Evolutionary conservation across 2,888 invertebrate species (phyloP).

Genomic region (Lottia gigantea): DNA sequence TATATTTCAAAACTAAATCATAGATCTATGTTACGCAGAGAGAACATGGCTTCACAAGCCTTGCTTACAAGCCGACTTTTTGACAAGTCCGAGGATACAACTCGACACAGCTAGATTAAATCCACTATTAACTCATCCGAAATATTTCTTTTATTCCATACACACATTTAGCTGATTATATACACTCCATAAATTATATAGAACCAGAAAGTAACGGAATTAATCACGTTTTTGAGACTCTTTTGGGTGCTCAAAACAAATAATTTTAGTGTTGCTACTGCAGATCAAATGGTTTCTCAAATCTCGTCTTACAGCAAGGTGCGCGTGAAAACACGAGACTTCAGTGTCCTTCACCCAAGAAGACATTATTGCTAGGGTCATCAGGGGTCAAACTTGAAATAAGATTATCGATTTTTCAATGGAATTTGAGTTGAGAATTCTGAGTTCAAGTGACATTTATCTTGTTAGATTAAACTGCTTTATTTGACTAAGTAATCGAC

Average conservation of each 20-base stretch:
- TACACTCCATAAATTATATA: neutral
- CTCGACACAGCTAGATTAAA: constrained; percentile 27
- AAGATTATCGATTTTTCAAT: too few relatives aligned
- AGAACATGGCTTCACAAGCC: constrained; percentile 5
- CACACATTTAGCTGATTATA: neutral
- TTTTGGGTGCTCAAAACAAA: constrained; percentile 25
- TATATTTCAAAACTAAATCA: constrained; percentile 2
- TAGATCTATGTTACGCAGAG: constrained; percentile 8
- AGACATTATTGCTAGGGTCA: constrained; percentile 20
- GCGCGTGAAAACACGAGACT: constrained; percentile 36
- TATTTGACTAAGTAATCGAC: too few relatives aligned
- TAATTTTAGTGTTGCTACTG: constrained; percentile 39
- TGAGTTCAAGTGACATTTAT: too few relatives aligned
- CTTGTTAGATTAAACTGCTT: too few relatives aligned
- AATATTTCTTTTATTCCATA: constrained; percentile 1
- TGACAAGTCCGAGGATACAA: constrained; percentile 41
- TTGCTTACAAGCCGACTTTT: constrained; percentile 1
- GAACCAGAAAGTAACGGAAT: neutral
- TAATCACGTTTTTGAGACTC: neutral
- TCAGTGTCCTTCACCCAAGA: constrained; percentile 32
- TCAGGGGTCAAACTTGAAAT: neutral
- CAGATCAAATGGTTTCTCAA: constrained; percentile 35
- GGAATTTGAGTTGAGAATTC: too few relatives aligned
- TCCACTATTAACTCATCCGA: neutral
- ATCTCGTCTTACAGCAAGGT: constrained; percentile 39